Base-by-base conservation (phyloP, 2,888 invertebrate genomes). In the Pristionchus arcanus region DNA sequence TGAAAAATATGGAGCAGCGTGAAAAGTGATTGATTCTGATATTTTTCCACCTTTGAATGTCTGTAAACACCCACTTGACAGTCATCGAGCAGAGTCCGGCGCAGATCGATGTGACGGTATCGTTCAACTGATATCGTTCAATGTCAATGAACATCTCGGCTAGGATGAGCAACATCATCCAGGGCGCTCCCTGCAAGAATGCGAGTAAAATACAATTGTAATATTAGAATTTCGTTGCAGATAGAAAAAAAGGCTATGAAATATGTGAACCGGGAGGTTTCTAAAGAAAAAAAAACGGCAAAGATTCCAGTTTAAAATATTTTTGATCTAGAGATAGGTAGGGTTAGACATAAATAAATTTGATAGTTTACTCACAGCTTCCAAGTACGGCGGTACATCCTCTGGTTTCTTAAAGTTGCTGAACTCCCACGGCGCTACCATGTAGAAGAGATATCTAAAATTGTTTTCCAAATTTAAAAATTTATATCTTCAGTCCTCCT, bases 81-180 rank as follows among this genome's bases (percentile, higher is more conserved):
- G 95, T 88, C 25, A 93, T 91, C 5, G 95, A 95, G 2, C 95
- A 90, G 1, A 95, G 63, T 31, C 95, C 95, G 87, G 95, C 95
- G 5, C 94, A 92, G 53, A 93, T 90, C 15, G 92, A 92, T 16
- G 92, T 92, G 0, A 93, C 83, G 13, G 93, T 92, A 86, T 93
- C 93, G 53, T 91, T 92, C 66, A 93, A 86, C 7, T 90, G 91
- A 19, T 91, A 91, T 63, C 91, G 90, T 25, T 90, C 83, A 13
- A 89, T 90, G 15, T 91, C 90, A 3, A 90, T 81, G 34, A 92
- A 74, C 77, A 91, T 77, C 74, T 92, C 92, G 25, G 91, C 37
- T 16, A 91, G 11, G 28, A 92, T 89, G 0, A 92, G 89, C 21
- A 92, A 19, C 2, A 92, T 86, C 84, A 92, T 89, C 92, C 92